Conservation (phyloP, 2,888 invertebrate genomes). For the Erynnis tages region DNA sequence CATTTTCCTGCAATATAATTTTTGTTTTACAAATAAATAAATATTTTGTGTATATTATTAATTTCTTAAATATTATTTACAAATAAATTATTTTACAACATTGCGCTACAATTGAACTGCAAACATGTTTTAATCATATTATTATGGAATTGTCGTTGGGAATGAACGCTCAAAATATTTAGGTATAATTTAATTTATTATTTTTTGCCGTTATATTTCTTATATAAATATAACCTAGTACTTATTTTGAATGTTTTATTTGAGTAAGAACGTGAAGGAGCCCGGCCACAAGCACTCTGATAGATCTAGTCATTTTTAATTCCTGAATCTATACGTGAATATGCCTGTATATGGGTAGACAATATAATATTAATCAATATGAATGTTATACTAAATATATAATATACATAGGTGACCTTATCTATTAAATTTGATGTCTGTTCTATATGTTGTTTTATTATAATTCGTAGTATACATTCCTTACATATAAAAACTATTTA, state of each 20-base stretch:
- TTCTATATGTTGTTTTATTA: constrained; percentile 67
- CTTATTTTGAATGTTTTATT: constrained; percentile 14
- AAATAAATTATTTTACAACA: too few species aligned
- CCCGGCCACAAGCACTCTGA: constrained; percentile 69
- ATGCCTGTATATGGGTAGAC: constrained; percentile 76
- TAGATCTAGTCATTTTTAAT: constrained; percentile 78
- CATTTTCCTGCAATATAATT: too few species aligned
- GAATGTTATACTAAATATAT: constrained; percentile 66
- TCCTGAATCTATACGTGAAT: constrained; percentile 68
- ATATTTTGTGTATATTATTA: neutral
- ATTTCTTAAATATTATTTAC: too few species aligned
- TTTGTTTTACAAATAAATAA: too few species aligned
- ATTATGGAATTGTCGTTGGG: too few species aligned
- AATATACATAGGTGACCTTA: constrained; percentile 73
- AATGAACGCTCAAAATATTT: constrained; percentile 17
- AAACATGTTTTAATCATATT: too few species aligned
- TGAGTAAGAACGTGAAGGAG: constrained; percentile 30
- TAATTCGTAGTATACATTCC: constrained; percentile 20
- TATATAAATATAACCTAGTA: constrained; percentile 18
- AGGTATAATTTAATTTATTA: constrained; percentile 1
- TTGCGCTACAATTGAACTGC: too few species aligned
- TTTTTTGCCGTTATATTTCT: neutral
- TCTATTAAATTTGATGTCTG: constrained; percentile 82
- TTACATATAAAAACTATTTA: too few species aligned
- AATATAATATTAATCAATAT: constrained; percentile 77